Evolutionary conservation across 2,113 vertebrate species (phyloP), one percentile per base, ranked within the genome.

Genomic region (Neogobius melanostomus): DNA sequence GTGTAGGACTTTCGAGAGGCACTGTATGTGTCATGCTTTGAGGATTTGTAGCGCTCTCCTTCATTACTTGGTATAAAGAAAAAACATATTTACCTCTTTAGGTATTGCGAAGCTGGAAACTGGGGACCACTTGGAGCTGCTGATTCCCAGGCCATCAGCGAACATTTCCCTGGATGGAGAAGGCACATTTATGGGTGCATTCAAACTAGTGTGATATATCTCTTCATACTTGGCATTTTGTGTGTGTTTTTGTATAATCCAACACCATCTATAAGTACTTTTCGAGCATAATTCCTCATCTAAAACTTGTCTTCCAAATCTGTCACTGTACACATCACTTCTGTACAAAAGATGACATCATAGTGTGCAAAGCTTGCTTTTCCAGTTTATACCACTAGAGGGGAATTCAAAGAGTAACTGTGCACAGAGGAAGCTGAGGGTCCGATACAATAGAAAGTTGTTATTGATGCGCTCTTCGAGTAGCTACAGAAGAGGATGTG

Each of bases 41-140:
- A 49, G n/a, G 6, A 6, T 64, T 42, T 63, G 57, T 59, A 45
- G 62, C 14, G 66, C 45, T 77, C 47, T 70, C 46, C 42, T 16
- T 36, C 8, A 16, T 15, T 43, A 43, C 11, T 15, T 44, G 6
- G 36, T 12, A 2, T 67, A 54, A 15, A 16, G 60, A 44, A 79
- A 11, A 81, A 57, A 42, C n/a, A 10, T 49, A 65, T 88, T 8
- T 5, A 44, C 81, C 51, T 80, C 36, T 47, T 47, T 89, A 98
- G 97, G 97, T 65, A 89, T 98, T 57, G 97, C 94, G 15, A 98
- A 95, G 87, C 92, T 99, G 86, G 97, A 98, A 81, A 89, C 87
- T 69, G 96, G 95, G 0, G 97, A 98, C 77, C 93, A 94, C 59
- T 88, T 99, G 85, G 95, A 97, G 72, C 94, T 98, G 67, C 93